Evolutionary conservation across 2,888 invertebrate genomes (phyloP).

Genomic region (Yponomeuta malinellus): DNA sequence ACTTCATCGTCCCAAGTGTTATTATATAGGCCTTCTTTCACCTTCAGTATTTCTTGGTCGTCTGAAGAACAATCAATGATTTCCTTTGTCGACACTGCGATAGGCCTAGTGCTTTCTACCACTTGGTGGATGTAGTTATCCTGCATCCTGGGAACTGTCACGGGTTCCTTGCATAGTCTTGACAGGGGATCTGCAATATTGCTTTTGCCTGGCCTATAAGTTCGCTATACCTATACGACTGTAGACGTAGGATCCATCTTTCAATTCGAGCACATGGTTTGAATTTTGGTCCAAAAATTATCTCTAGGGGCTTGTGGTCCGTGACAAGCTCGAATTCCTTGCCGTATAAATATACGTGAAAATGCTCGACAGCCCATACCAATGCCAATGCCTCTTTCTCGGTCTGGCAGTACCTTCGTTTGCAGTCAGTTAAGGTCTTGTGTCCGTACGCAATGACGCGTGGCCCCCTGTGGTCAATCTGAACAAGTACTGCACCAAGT

Average conservation of each 20-base stretch:
- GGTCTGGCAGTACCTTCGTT: constrained; percentile 28
- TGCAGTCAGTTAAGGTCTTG: constrained; percentile 25
- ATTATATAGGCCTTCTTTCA: too few relatives aligned
- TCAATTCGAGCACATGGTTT: constrained; percentile 38
- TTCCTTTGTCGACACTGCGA: constrained; percentile 8
- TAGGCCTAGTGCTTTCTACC: constrained; percentile 4
- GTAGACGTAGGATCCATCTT: too few relatives aligned
- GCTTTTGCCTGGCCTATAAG: too few relatives aligned
- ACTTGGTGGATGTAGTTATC: background rate
- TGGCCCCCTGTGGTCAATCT: constrained; percentile 21
- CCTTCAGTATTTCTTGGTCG: constrained; percentile 2
- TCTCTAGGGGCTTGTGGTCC: constrained; percentile 41
- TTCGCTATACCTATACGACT: too few relatives aligned
- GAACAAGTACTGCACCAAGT: constrained; percentile 24
- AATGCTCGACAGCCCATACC: constrained; percentile 31
- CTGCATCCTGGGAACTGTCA: too few relatives aligned
- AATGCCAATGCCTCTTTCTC: constrained; percentile 31
- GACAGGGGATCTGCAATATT: too few relatives aligned
- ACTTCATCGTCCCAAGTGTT: too few relatives aligned
- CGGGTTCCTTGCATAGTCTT: too few relatives aligned
- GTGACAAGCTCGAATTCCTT: constrained; percentile 32
- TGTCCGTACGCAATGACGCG: constrained; percentile 31
- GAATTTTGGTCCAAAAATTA: constrained; percentile 30
- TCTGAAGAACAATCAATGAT: background rate
- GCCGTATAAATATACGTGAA: constrained; percentile 26